Base-by-base conservation (phyloP, 2,113 vertebrate species). In the Eptesicus fuscus region DNA sequence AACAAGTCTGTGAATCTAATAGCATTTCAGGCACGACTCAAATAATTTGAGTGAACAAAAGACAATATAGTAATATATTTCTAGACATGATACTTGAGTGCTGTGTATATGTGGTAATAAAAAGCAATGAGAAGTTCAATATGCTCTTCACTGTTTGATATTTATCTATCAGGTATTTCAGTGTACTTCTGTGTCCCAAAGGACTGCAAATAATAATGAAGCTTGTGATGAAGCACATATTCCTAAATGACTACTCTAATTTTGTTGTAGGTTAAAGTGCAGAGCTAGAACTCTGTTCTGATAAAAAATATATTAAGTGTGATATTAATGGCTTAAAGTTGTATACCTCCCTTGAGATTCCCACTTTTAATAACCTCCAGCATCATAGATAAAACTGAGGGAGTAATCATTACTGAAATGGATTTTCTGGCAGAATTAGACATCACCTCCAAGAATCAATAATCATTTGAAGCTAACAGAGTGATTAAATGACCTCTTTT, bases 381-480 rank as follows among this genome's bases (percentile, higher is more conserved):
- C 95, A 98, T 98, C 97, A 98, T 77, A 98, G 98, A 98, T 98
- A 98, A 98, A 98, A 96, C 92, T 98, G 97, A 98, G 95, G 93
- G 97, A 98, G 98, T 98, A 98, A 98, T 98, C 98, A 98, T 98
- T 98, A 98, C 98, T 97, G 97, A 98, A 98, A 98, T 98, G 97
- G 97, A 98, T 98, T 98, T 99, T 98, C 98, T 98, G 97, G 97
- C 98, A 98, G 98, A 98, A 98, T 98, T 98, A 98, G 98, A 98
- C 96, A 98, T 98, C 97, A 98, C 97, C 97, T 98, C 97, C 89
- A 98, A 93, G 93, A 98, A 98, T 98, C 98, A 98, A 98, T 98
- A 98, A 98, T 98, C 98, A 98, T 99, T 98, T 98, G 97, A 98
- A 98, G 97, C 95, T 98, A 98, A 98, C 97, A 22, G 97, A 91